Evolutionary conservation across 2,113 vertebrate species (phyloP).

Genomic region (Scatophagus argus): DNA sequence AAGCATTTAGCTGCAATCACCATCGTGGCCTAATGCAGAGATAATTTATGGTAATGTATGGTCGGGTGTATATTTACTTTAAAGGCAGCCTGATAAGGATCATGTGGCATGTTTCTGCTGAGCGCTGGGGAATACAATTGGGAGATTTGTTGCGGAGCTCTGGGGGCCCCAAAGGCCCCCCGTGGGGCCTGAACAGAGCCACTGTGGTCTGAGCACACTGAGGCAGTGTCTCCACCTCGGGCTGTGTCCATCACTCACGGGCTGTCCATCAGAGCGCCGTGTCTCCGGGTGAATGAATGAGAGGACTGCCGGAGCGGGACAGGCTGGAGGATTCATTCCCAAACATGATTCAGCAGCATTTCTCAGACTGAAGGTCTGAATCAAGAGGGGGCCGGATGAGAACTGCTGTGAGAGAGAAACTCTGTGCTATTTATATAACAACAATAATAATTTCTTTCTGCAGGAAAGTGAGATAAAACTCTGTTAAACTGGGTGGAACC

Average conservation of each 20-base stretch:
- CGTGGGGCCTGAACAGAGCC: slow-evolving; percentile 54
- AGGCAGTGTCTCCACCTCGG: slow-evolving; percentile 64
- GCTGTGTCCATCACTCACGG: slow-evolving; percentile 66
- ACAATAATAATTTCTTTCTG: too few relatives aligned
- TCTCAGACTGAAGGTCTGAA: too few relatives aligned
- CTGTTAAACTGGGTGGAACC: too few relatives aligned
- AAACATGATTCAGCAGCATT: slow-evolving; percentile 30
- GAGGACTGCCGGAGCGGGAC: too few relatives aligned
- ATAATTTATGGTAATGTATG: slow-evolving; percentile 71
- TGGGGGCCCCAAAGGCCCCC: slow-evolving; percentile 53
- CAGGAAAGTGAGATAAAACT: too few relatives aligned
- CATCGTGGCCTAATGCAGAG: neutral
- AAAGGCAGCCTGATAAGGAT: slow-evolving; percentile 67
- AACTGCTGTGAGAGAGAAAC: too few relatives aligned
- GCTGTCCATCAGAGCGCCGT: slow-evolving; percentile 56
- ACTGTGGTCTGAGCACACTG: slow-evolving; percentile 62
- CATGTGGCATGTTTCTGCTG: slow-evolving; percentile 65
- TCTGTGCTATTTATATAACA: too few relatives aligned
- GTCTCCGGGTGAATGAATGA: slow-evolving; percentile 31
- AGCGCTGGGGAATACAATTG: slow-evolving; percentile 69
- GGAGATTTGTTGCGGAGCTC: slow-evolving; percentile 70
- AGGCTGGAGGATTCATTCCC: slow-evolving; percentile 17
- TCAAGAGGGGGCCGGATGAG: too few relatives aligned
- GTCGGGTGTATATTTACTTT: slow-evolving; percentile 63
- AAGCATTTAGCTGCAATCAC: slow-evolving; percentile 57